Evolutionary conservation across 2,888 invertebrate species (phyloP).

Genomic region (Trachelus iudaicus): DNA sequence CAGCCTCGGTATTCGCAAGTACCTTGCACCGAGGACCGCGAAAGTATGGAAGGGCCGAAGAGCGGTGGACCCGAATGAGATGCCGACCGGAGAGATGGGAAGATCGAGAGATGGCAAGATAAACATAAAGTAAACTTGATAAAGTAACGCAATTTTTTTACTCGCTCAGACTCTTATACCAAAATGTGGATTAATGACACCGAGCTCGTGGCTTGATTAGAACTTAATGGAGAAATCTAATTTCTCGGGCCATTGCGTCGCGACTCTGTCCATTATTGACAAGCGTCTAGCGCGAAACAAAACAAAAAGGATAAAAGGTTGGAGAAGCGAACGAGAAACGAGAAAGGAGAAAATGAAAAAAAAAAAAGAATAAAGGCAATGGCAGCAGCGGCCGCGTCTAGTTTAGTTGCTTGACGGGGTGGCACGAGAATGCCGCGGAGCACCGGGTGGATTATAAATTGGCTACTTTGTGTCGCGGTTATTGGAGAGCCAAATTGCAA

Average conservation of each 20-base stretch:
- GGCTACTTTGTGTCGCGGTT: conserved; percentile 52
- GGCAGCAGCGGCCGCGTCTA: conserved; percentile 13
- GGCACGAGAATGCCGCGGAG: conserved; percentile 1
- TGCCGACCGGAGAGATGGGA: no score
- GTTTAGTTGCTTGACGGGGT: conserved; percentile 17
- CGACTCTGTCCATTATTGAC: conserved; percentile 34
- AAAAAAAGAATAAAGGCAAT: conserved; percentile 5
- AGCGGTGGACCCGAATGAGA: background rate
- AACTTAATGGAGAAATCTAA: conserved; percentile 46
- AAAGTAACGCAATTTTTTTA: background rate
- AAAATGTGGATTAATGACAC: conserved; percentile 4
- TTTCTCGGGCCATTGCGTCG: conserved; percentile 42
- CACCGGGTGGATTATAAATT: conserved; percentile 47
- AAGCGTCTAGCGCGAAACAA: conserved; percentile 26
- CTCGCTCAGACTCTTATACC: background rate
- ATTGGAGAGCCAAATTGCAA: conserved; percentile 53
- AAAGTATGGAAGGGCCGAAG: background rate
- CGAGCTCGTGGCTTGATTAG: conserved; percentile 30
- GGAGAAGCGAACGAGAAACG: conserved; percentile 7
- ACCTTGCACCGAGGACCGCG: background rate
- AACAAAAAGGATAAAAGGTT: conserved; percentile 15
- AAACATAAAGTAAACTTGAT: background rate
- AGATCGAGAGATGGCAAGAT: background rate
- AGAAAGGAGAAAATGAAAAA: conserved; percentile 9
- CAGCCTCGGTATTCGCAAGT: background rate